Percentiles rank a stretch among this genome's conserved stretches.
Evolutionary conservation across 2,888 invertebrate genomes (phyloP).

Genomic region (Pheosia gnoma): DNA sequence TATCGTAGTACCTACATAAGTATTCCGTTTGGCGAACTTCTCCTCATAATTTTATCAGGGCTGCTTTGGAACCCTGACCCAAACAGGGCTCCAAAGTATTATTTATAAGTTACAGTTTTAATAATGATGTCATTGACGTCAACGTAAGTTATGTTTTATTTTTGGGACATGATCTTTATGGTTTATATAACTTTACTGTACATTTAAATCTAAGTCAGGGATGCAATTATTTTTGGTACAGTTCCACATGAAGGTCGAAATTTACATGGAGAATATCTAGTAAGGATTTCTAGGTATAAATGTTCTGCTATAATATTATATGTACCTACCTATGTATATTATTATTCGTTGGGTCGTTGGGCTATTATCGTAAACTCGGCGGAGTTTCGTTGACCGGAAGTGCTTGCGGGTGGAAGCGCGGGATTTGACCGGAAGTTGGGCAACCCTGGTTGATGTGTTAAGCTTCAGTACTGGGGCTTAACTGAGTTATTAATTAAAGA

Average conservation of each 20-base stretch:
- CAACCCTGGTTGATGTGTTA: constrained; percentile 72
- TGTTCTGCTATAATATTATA: too few species aligned
- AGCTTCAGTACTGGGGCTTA: constrained; percentile 71
- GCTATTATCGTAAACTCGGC: constrained; percentile 51
- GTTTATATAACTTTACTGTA: too few species aligned
- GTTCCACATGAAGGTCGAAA: too few species aligned
- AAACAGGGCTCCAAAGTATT: constrained; percentile 29
- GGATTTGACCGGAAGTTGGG: constrained; percentile 78
- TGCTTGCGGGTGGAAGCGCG: constrained; percentile 69
- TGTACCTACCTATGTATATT: background rate
- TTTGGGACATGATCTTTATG: too few species aligned
- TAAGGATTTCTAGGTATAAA: too few species aligned
- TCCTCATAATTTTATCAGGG: constrained; percentile 43
- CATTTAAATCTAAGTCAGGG: too few species aligned
- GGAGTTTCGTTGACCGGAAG: constrained; percentile 76
- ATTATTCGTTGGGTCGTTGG: background rate
- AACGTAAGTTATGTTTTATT: too few species aligned
- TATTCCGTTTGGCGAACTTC: constrained; percentile 42
- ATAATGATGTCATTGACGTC: constrained; percentile 8
- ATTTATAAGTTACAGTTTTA: constrained; percentile 32
- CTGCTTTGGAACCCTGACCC: constrained; percentile 38
- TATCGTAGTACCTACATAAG: constrained; percentile 21
- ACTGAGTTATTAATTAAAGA: constrained; percentile 79
- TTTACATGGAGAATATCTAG: too few species aligned
- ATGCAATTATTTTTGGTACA: too few species aligned